A percentile compares a stretch with the other conserved stretches of the same genome.
Conservation (phyloP, 2,113 vertebrate species). For the Tyrannus savana region DNA sequence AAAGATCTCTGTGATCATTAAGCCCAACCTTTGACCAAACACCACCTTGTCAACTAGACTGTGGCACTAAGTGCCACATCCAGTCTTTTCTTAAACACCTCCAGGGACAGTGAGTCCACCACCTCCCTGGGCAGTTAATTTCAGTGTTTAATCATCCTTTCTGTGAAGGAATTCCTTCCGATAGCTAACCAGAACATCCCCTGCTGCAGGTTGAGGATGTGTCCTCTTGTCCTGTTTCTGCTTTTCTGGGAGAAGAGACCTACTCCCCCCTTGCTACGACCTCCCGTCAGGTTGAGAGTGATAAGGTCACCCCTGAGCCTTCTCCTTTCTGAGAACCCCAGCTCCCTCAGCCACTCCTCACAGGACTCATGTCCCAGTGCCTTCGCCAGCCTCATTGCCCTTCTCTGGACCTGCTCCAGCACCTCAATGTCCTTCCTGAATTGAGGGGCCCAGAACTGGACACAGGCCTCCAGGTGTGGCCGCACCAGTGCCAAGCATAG, state of each 20-base stretch:
- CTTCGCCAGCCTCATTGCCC: neutral
- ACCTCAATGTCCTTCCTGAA: neutral
- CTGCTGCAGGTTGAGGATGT: neutral
- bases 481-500: accelerated
- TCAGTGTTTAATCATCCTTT: neutral
- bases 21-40: neutral
- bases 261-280: neutral
- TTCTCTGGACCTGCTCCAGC: accelerated
- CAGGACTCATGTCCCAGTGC: neutral
- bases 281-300: neutral
- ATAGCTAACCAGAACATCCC: neutral
- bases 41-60: neutral
- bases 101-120: too few relatives aligned
- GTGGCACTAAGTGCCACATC: neutral
- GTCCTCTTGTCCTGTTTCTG: neutral
- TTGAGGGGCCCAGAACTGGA: neutral
- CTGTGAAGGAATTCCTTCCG: neutral
- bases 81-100: neutral
- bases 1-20: neutral
- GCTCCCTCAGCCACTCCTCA: neutral
- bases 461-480: neutral
- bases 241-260: neutral
- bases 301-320: neutral
- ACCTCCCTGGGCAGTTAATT: neutral
- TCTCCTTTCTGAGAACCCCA: neutral